phyloP scores from a whole-genome alignment of 2,888 invertebrate genomes.

The Parapristionchus giblindavisi region DNA sequence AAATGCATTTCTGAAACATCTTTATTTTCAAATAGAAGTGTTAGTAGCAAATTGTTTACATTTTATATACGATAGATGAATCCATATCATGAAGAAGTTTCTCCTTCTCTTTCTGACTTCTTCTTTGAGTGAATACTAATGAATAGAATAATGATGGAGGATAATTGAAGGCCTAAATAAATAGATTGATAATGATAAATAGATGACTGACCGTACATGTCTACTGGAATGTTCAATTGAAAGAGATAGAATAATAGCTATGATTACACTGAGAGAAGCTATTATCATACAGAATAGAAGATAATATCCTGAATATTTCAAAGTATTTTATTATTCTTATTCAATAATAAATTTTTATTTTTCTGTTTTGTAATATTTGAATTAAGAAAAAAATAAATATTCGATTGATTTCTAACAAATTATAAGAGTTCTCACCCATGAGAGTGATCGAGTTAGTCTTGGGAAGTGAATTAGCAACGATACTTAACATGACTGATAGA shows the following conservation, averaged over 20 bases:
- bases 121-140: not conserved
- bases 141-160: constrained; percentile 4
- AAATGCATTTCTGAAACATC: no score
- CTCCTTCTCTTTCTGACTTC: constrained; percentile 14
- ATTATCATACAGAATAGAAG: constrained; percentile 29
- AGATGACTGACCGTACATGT: not conserved
- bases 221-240: constrained; percentile 20
- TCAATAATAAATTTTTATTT: no score
- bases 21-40: no score
- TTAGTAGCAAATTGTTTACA: no score
- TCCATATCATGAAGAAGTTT: not conserved
- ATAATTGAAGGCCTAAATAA: not conserved
- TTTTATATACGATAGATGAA: no score
- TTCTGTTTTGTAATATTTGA: not conserved
- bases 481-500: constrained; percentile 26
- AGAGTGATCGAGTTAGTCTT: constrained; percentile 16
- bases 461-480: constrained; percentile 23
- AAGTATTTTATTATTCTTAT: no score
- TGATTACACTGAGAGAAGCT: constrained; percentile 22
- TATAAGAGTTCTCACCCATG: constrained; percentile 32
- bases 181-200: not conserved
- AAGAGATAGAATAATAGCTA: constrained; percentile 19
- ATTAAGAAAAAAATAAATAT: no score
- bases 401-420: no score
- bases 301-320: constrained; percentile 3